Evolutionary conservation across 2,113 vertebrate genomes (phyloP).

Genomic region (Bambusicola thoracicus): DNA sequence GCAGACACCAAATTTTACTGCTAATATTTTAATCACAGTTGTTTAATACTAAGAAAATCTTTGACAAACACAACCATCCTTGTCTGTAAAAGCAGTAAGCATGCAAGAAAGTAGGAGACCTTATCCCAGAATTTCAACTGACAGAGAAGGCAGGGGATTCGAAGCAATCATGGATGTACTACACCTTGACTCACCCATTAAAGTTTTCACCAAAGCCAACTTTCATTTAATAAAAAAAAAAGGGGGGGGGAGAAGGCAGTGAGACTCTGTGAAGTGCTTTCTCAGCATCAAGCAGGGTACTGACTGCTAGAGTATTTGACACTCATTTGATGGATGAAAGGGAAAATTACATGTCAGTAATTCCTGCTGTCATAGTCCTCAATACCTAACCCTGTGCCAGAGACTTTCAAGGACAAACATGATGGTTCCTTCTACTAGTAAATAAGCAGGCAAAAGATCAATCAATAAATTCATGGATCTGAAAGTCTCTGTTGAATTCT

Average conservation of each 20-base stretch:
- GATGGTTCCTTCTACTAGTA: slow-evolving; percentile 19
- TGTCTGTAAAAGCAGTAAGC: not conserved
- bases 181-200: slow-evolving; percentile 34
- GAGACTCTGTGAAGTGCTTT: slow-evolving; percentile 48
- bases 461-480: slow-evolving; percentile 20
- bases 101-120: not conserved
- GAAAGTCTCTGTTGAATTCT: not conserved
- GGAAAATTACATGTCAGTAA: slow-evolving; percentile 59
- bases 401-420: slow-evolving; percentile 61
- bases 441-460: slow-evolving; percentile 44
- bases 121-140: not conserved
- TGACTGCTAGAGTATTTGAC: slow-evolving; percentile 34
- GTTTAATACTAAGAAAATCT: not conserved
- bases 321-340: slow-evolving; percentile 63
- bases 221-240: slow-evolving; percentile 48
- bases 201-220: slow-evolving; percentile 49
- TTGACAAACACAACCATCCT: not conserved
- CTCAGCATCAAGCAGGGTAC: slow-evolving; percentile 33
- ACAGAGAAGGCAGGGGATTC: slow-evolving; percentile 3
- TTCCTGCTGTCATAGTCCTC: slow-evolving; percentile 58
- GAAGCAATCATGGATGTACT: not conserved
- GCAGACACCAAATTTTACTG: not conserved
- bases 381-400: slow-evolving; percentile 15
- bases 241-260: slow-evolving; percentile 27
- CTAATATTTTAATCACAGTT: not conserved